A percentile compares a stretch with the other conserved stretches of the same genome.
Conservation (phyloP, 2,113 vertebrate species). For the Oxyruncus cristatus region DNA sequence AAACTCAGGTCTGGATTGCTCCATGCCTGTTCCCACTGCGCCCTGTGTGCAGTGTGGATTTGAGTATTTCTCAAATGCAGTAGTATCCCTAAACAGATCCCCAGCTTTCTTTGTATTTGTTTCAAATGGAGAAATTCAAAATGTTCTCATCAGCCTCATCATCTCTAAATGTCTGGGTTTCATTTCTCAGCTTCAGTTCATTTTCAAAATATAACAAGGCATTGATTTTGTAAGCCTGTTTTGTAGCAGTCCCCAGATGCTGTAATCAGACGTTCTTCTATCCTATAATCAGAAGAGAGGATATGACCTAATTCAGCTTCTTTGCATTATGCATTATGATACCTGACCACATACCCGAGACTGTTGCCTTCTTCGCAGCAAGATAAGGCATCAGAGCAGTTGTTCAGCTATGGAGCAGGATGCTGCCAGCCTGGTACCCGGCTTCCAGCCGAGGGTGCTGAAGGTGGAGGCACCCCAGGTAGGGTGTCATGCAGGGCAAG, state of each 20-base stretch:
- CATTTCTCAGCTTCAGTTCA: neutral
- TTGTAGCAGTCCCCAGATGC: slow-evolving; percentile 2
- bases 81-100: neutral
- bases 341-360: neutral
- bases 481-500: accelerated
- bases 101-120: neutral
- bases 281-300: slow-evolving; percentile 26
- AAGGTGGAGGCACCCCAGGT: too few relatives aligned
- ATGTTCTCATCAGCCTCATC: neutral
- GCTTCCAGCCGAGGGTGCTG: accelerated
- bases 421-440: neutral
- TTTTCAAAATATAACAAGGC: slow-evolving; percentile 20
- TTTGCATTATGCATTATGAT: slow-evolving; percentile 20
- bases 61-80: neutral
- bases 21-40: neutral
- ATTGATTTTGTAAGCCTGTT: slow-evolving; percentile 23
- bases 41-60: neutral
- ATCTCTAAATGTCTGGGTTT: neutral
- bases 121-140: neutral
- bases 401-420: neutral
- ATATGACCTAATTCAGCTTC: neutral
- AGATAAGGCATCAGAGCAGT: neutral
- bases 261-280: neutral
- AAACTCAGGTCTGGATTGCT: neutral
- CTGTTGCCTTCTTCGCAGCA: neutral